Evolutionary conservation across 1,140 invertebrate species (phyloP).

Genomic region (Stenopsyche tienmushanensis): DNA sequence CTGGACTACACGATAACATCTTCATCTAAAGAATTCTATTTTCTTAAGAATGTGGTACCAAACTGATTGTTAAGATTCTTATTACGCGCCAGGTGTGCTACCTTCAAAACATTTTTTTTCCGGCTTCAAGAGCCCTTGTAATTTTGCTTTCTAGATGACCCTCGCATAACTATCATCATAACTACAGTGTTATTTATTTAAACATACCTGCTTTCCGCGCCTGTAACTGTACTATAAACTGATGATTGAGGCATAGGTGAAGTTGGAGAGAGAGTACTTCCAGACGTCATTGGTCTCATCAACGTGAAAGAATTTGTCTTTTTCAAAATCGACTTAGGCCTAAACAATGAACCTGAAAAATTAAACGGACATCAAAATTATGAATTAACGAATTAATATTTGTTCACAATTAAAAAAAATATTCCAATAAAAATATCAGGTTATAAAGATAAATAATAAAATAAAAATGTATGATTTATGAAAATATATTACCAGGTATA

Average conservation of each 20-base stretch:
- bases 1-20: no score
- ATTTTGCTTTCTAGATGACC: not conserved
- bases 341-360: conserved; percentile 60
- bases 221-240: conserved; percentile 82
- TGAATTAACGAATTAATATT: not conserved
- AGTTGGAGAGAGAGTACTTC: conserved; percentile 34
- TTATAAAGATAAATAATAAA: not conserved
- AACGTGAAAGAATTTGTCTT: conserved; percentile 89
- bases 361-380: not conserved
- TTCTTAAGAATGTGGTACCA: no score
- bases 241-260: conserved; percentile 64
- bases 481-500: conserved; percentile 46
- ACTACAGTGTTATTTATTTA: not conserved
- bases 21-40: no score
- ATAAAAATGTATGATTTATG: not conserved
- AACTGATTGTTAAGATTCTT: no score
- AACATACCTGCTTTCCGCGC: conserved; percentile 72
- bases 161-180: not conserved
- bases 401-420: not conserved
- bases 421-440: not conserved
- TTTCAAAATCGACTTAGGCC: conserved; percentile 84
- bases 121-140: no score
- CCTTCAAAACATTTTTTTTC: no score
- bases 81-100: no score
- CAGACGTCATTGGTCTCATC: conserved; percentile 52